Base-by-base conservation (phyloP, 2,797 vertebrate genomes). In the Sparus aurata region DNA sequence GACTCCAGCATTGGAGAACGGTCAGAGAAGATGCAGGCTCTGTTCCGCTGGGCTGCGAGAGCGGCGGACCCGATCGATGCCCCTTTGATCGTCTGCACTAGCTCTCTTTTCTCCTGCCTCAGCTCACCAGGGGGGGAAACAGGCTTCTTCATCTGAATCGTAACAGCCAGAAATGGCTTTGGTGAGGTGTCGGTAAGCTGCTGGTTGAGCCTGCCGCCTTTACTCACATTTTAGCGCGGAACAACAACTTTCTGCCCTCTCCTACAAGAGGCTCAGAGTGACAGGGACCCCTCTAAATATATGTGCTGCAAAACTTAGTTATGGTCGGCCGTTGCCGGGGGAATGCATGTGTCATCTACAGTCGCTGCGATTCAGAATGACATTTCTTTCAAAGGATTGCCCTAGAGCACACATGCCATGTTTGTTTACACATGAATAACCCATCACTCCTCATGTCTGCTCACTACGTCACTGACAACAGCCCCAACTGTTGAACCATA, bases 361-460 rank as follows among this genome's bases (percentile, higher is more conserved):
- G 73, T 75, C 4, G 18, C 75, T 59, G 57, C 63, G 54, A 89
- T 91, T 88, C 77, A 81, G 66, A 83, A 75, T 84, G 91, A 89
- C 91, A 85, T 92, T 89, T 89, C 85, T 87, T 88, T 84, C 83
- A 85, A 92, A 89, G 87, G 88, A 91, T 84, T 88, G 81, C 84
- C 89, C 83, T 66, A 49, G 70, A 90, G 86, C 85, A 80, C 85
- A 88, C 86, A 85, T 80, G 88, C 67, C 80, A 87, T 92, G 85
- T 91, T 89, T 90, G 82, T 88, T 89, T 90, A 87, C 90, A 89
- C 89, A 91, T 89, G 86, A 93, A 89, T 91, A 87, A 87, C 73
- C 88, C 87, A 89, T 93, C 89, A 84, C 67, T 85, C 60, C 66
- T 74, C 72, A 46, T 83, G 83, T 85, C 73, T 77, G 64, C 70